These are phyloP conservation scores for Drosophila bocqueti DNA, from an alignment of 1,140 invertebrate genomes.

Conservation along the genomic window DNA sequence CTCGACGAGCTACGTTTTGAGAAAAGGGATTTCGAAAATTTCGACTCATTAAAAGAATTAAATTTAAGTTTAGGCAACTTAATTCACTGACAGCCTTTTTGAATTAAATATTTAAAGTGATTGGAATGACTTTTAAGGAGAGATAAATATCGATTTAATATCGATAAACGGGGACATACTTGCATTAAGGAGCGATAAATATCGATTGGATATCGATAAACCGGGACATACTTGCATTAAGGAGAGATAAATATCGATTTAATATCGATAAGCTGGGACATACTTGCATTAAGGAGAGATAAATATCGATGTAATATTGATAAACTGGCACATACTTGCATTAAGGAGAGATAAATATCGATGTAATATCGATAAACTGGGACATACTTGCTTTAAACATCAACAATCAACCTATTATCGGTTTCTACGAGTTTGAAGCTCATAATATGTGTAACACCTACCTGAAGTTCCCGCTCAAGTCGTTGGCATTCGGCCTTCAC, in stretches of 20 bases:
- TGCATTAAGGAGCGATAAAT: neutral
- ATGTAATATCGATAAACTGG: neutral
- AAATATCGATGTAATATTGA: too few relatives aligned
- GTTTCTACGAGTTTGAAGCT: too few relatives aligned
- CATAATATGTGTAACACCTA: conserved; percentile 10
- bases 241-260: too few relatives aligned
- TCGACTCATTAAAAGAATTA: neutral
- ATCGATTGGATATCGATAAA: neutral
- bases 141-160: neutral
- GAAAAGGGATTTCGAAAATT: neutral
- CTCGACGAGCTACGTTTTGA: conserved; percentile 55
- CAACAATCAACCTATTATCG: neutral
- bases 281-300: neutral
- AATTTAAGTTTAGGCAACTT: neutral
- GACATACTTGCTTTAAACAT: neutral
- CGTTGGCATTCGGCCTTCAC: conserved; percentile 60
- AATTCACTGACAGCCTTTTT: neutral
- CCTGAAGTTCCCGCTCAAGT: conserved; percentile 74
- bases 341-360: neutral
- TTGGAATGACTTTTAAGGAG: neutral
- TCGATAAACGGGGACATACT: too few relatives aligned
- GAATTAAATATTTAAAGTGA: neutral
- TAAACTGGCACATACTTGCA: neutral
- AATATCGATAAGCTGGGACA: neutral
- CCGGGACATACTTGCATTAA: neutral